Evolutionary conservation across 2,113 vertebrate species (phyloP).

Genomic region (Fregetta grallaria): DNA sequence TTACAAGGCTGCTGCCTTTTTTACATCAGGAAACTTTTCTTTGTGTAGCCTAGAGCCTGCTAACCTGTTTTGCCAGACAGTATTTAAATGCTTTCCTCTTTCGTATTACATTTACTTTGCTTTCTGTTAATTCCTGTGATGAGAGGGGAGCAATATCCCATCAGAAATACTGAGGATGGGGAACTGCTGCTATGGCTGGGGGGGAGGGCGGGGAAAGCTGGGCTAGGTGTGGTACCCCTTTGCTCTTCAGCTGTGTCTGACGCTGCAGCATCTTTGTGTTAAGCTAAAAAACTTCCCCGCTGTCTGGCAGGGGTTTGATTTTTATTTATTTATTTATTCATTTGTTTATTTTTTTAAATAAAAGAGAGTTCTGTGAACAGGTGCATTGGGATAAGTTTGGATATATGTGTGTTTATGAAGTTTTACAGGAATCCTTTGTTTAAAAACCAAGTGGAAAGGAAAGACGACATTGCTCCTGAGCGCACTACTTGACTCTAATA

Average conservation of each 20-base stretch:
- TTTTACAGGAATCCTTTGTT: neutral
- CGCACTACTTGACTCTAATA: rapidly evolving
- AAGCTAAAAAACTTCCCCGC: neutral
- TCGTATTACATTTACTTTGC: neutral
- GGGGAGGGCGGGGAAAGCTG: no score
- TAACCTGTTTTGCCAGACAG: neutral
- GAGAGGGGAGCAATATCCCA: neutral
- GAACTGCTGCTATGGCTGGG: neutral
- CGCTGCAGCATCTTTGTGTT: neutral
- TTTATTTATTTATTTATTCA: no score
- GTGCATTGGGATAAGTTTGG: neutral
- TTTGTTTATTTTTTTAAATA: no score
- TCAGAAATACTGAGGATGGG: neutral
- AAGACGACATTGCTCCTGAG: neutral
- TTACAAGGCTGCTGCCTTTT: neutral
- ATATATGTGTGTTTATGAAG: neutral
- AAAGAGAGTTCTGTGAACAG: neutral
- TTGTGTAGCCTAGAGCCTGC: neutral
- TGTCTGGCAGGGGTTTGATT: neutral
- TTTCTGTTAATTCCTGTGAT: neutral
- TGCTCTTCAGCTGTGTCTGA: neutral
- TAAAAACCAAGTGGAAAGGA: neutral
- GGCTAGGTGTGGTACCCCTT: no score
- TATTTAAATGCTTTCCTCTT: neutral
- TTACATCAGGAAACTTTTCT: neutral